Conservation (phyloP, 1,140 invertebrate species). For the Linepithema humile region DNA sequence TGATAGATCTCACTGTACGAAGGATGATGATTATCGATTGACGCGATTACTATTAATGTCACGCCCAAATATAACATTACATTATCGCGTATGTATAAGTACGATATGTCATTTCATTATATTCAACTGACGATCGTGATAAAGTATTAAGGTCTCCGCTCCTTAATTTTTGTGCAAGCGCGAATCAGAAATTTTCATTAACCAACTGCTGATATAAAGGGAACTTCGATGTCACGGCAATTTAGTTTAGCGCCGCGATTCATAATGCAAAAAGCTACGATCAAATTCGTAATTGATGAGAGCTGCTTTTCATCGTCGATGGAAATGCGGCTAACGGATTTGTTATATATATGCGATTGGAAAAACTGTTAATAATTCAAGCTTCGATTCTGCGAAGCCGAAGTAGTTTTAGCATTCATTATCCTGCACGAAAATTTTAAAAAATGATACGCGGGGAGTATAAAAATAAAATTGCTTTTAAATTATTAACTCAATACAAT, state of each 20-base stretch:
- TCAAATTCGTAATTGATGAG: neutral
- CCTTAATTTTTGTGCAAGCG: neutral
- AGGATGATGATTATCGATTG: conserved; percentile 32
- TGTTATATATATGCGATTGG: neutral
- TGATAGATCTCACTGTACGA: conserved; percentile 38
- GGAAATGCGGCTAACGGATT: neutral
- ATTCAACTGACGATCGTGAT: neutral
- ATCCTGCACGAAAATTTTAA: neutral
- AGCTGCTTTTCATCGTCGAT: neutral
- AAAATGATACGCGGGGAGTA: neutral
- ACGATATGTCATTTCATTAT: neutral
- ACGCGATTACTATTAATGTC: conserved; percentile 29
- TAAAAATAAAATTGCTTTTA: neutral
- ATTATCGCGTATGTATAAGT: neutral
- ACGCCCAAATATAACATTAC: conserved; percentile 14
- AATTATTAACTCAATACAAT: neutral
- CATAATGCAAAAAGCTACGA: neutral
- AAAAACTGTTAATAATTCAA: neutral
- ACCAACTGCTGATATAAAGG: neutral
- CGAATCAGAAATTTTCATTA: neutral
- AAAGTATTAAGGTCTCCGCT: neutral
- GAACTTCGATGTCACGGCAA: neutral
- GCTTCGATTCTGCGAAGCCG: neutral
- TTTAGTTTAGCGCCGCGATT: neutral
- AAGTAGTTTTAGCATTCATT: neutral